These are phyloP conservation scores for Strix uralensis DNA, from an alignment of 2,113 vertebrate genomes.

Conservation along the genomic window DNA sequence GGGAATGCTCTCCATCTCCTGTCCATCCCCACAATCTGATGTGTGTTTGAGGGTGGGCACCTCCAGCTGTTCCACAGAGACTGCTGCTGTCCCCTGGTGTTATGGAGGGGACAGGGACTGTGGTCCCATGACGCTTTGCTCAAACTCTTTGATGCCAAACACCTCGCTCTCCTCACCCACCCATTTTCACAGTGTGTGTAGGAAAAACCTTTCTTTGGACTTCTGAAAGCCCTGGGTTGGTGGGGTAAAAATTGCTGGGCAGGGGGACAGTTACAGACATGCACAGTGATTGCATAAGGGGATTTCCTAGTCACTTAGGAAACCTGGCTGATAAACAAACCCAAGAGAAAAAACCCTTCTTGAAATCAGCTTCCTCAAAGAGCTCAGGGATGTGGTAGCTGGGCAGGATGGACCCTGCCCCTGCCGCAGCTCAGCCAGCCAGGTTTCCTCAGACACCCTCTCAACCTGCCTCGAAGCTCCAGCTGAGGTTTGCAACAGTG, in stretches of 20 bases:
- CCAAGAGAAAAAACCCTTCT: neutral
- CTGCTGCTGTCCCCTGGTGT: neutral
- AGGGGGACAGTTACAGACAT: neutral
- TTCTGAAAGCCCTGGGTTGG: neutral
- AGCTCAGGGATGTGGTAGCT: neutral
- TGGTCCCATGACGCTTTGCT: neutral
- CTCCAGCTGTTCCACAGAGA: neutral
- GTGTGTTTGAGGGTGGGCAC: neutral
- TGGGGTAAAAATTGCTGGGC: neutral
- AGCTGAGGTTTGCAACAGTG: neutral
- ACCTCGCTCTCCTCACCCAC: rapidly evolving
- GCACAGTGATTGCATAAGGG: neutral
- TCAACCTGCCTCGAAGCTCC: neutral
- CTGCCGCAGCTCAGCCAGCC: neutral
- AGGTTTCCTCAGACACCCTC: neutral
- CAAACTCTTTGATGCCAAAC: neutral
- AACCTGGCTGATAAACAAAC: neutral
- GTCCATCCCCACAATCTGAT: neutral
- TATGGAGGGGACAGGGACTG: neutral
- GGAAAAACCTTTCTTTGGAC: neutral
- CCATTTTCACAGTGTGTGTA: neutral
- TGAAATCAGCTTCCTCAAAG: neutral
- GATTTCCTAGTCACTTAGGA: neutral
- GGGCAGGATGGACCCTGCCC: neutral
- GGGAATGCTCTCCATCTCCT: neutral